Conservation (phyloP, 2,888 invertebrate species). For the Myathropa florea region DNA sequence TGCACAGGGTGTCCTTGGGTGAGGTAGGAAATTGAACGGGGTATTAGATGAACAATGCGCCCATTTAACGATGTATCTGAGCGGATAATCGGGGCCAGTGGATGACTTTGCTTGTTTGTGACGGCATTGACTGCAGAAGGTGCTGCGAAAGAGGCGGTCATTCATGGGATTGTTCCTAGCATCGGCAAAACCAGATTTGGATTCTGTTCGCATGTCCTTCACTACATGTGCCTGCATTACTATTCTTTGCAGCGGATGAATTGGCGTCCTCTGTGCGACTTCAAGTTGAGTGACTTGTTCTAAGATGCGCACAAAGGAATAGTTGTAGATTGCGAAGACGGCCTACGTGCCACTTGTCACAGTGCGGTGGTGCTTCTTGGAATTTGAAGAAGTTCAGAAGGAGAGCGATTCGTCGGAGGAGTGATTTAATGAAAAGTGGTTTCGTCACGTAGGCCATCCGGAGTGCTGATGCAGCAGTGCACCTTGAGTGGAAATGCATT, state of each 20-base stretch:
- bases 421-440: background rate
- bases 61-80: too few species aligned
- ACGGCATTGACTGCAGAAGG: background rate
- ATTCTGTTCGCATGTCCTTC: background rate
- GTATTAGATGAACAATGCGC: too few species aligned
- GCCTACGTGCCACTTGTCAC: slow-evolving; percentile 28
- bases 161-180: background rate
- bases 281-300: too few species aligned
- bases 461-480: background rate
- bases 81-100: background rate
- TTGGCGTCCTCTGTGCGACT: background rate
- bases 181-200: background rate
- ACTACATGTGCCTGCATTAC: background rate
- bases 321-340: background rate
- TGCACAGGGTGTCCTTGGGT: too few species aligned
- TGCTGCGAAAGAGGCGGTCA: background rate
- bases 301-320: background rate
- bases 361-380: background rate
- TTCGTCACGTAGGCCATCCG: background rate
- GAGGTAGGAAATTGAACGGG: too few species aligned
- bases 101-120: background rate
- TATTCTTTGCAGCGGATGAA: background rate
- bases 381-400: background rate
- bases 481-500: background rate
- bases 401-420: background rate